phyloP scores from a whole-genome alignment of 2,113 vertebrate genomes.

The Pseudorhombus dupliciocellatus region DNA sequence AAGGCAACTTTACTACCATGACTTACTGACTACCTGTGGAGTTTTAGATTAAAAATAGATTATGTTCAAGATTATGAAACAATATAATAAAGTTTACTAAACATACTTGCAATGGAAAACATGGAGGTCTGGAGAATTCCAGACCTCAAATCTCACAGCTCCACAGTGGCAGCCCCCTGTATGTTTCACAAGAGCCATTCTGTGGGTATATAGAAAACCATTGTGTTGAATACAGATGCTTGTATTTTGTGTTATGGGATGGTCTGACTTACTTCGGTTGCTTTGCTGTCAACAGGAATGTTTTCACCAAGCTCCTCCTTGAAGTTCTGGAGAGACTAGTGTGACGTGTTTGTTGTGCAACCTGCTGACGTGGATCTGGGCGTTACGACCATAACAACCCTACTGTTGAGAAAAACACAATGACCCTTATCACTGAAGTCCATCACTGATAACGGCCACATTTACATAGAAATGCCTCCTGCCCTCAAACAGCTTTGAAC shows the following conservation, averaged over 20 bases:
- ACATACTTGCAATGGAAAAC: conserved; percentile 96
- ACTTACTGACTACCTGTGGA: not conserved
- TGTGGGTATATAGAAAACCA: conserved; percentile 53
- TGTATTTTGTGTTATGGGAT: not conserved
- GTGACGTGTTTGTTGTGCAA: conserved; percentile 53
- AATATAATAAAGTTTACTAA: not conserved
- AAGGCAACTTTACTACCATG: not conserved
- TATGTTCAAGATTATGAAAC: not conserved
- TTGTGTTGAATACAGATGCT: not conserved
- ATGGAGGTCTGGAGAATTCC: conserved; percentile 86
- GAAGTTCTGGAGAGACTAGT: conserved; percentile 33
- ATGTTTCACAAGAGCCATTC: conserved; percentile 89
- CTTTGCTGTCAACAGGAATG: not conserved
- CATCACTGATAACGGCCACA: conserved; percentile 21
- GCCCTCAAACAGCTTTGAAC: not conserved
- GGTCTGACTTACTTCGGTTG: not conserved
- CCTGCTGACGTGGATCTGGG: conserved; percentile 44
- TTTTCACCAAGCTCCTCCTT: conserved; percentile 6
- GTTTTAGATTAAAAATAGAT: not conserved
- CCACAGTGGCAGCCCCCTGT: conserved; percentile 94
- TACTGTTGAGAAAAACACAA: conserved; percentile 10
- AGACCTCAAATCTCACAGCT: conserved; percentile 90
- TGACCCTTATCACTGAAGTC: conserved; percentile 29
- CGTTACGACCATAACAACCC: conserved; percentile 4
- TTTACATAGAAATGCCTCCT: conserved; percentile 25